Evolutionary conservation across 2,888 invertebrate genomes (phyloP), one percentile per base, ranked within the genome.

Genomic region (Dione juno): DNA sequence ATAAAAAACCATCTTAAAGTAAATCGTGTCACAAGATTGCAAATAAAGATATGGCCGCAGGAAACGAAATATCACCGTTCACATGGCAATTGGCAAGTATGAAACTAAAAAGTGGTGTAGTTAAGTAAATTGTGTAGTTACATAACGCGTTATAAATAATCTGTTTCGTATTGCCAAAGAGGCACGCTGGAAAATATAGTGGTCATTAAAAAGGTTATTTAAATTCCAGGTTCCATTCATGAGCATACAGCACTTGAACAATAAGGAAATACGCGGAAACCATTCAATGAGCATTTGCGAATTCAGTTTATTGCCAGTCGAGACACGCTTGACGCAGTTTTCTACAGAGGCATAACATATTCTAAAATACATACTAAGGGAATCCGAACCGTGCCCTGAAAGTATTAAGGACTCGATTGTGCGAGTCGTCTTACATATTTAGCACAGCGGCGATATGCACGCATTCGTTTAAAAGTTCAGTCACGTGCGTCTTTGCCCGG

Each of bases 221-320:
- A 84, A 81, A 90, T 91, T 88, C 89, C 83, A 80, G 77, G 78
- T 84, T 88, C 80, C 91, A 91, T 91, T 91, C 89, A 91, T 86
- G 82, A 87, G 80, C 83, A 79, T 81, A 85, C 81, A 79, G 81
- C 81, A 80, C 79, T 84, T 79, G 80, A 85, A 88, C 90, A 89
- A 90, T 89, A 84, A 92, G 90, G 90, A 92, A 90, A 90, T 92
- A 91, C 90, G 86, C 84, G 85, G 92, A 92, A 92, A 84, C 84
- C 83, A 84, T 87, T 84, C 83, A 83, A 84, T 81, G 84, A 82
- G 85, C 86, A 86, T 90, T 91, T 84, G 92, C 90, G 84, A 91
- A 90, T 89, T 86, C 82, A 79, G 79, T 83, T 81, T 79, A 84
- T 90, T 87, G 75, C 79, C 75, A 92, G 83, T 89, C 90, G 75